These are phyloP conservation scores for Poecilia picta DNA, from an alignment of 2,797 vertebrate genomes.

Conservation along the genomic window DNA sequence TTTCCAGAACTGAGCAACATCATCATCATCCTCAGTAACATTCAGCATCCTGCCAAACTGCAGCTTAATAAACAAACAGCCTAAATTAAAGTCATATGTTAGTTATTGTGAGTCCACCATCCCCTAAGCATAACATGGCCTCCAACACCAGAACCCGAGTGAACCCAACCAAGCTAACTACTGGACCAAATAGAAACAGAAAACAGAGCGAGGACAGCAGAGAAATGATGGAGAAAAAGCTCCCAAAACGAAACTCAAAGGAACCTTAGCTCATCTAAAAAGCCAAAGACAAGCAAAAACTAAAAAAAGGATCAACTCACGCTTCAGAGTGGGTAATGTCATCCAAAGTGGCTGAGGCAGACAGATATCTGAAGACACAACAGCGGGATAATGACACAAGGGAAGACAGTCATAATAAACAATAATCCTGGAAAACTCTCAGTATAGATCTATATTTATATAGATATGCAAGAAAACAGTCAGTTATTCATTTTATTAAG, in stretches of 20 bases:
- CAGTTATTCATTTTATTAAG: too few relatives aligned
- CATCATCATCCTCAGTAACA: neutral
- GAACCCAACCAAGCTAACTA: neutral
- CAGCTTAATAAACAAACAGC: neutral
- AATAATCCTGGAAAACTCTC: slow-evolving; percentile 8
- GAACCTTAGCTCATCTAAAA: slow-evolving; percentile 37
- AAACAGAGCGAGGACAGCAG: neutral
- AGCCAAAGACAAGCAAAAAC: slow-evolving; percentile 49
- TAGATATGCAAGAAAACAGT: neutral
- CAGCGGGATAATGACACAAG: slow-evolving; percentile 76
- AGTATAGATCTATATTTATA: neutral
- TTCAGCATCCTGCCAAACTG: neutral
- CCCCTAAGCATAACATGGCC: neutral
- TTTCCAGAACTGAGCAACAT: neutral
- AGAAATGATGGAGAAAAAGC: neutral
- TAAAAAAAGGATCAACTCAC: slow-evolving; percentile 83
- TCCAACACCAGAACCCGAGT: neutral
- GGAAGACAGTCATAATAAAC: slow-evolving; percentile 41
- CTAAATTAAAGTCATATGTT: neutral
- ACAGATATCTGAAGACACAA: slow-evolving; percentile 93
- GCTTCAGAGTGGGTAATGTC: slow-evolving; percentile 89
- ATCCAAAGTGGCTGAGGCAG: slow-evolving; percentile 91
- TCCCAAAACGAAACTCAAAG: slow-evolving; percentile 27
- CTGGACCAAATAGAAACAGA: slow-evolving; percentile 2
- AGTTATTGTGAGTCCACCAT: neutral